Evolutionary conservation across 2,113 vertebrate genomes (phyloP).

Genomic region (Australoheros scitulus): DNA sequence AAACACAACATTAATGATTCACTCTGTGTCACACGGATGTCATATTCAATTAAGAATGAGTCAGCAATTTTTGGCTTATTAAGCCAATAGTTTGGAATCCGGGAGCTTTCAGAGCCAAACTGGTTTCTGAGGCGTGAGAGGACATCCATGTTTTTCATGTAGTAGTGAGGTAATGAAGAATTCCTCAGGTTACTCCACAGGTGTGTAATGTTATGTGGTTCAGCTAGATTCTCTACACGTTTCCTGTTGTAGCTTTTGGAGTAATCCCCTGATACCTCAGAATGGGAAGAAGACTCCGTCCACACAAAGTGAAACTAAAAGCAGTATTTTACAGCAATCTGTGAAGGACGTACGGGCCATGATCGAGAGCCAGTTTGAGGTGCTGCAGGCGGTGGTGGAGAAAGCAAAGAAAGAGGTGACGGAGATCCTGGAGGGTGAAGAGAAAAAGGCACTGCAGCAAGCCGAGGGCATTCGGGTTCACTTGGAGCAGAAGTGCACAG

Average conservation of each 20-base stretch:
- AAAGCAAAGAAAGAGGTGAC: slow-evolving; percentile 76
- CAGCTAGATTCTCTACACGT: not conserved
- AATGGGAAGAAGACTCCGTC: rapidly evolving
- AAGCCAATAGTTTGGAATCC: not conserved
- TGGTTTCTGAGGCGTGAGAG: slow-evolving; percentile 14
- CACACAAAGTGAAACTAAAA: not conserved
- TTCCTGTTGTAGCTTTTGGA: not conserved
- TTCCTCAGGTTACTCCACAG: not conserved
- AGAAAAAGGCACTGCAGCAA: slow-evolving; percentile 79
- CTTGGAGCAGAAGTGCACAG: slow-evolving; percentile 77
- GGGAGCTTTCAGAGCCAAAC: not conserved
- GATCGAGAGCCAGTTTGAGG: slow-evolving; percentile 80
- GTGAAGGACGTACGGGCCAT: slow-evolving; percentile 81
- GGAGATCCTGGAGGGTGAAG: slow-evolving; percentile 83
- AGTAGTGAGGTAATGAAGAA: not conserved
- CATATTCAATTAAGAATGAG: not conserved
- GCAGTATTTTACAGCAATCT: slow-evolving; percentile 70
- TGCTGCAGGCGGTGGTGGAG: slow-evolving; percentile 78
- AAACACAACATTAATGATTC: slow-evolving; percentile 1
- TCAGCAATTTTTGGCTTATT: slow-evolving; percentile 6
- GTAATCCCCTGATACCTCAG: not conserved
- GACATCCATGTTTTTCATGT: not conserved
- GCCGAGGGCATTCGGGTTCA: slow-evolving; percentile 81
- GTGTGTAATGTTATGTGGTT: not conserved
- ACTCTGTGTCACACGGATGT: not conserved